These are phyloP conservation scores for Frankliniella intonsa DNA, from an alignment of 2,888 invertebrate species.

Conservation along the genomic window DNA sequence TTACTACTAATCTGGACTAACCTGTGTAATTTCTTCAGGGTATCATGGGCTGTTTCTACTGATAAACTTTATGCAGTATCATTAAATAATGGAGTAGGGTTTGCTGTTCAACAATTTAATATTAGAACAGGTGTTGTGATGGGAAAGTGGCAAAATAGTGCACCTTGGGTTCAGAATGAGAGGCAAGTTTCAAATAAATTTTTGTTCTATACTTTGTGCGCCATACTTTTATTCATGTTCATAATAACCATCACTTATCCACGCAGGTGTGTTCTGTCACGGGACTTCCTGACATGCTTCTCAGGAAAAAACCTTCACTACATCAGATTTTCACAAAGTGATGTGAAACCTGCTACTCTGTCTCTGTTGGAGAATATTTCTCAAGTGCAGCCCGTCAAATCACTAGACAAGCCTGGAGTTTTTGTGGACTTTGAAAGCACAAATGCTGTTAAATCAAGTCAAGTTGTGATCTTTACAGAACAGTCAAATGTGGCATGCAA, in stretches of 20 bases:
- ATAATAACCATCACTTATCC: background rate
- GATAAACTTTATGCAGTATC: constrained; percentile 3
- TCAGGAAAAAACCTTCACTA: background rate
- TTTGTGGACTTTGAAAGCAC: background rate
- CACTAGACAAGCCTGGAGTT: background rate
- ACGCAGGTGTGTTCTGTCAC: background rate
- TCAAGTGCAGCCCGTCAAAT: background rate
- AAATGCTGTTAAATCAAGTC: background rate
- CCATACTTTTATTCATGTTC: too few relatives aligned
- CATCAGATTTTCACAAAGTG: background rate
- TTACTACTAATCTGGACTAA: too few relatives aligned
- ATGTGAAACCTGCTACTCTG: background rate
- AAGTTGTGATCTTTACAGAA: background rate
- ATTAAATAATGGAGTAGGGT: background rate
- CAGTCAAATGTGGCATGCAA: background rate
- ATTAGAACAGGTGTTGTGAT: background rate
- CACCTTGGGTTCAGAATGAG: background rate
- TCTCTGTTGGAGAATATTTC: background rate
- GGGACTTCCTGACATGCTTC: background rate
- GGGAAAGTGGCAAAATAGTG: background rate
- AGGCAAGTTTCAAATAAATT: background rate
- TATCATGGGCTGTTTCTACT: background rate
- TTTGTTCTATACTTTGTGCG: too few relatives aligned
- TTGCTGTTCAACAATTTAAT: background rate
- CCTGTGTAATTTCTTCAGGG: background rate